phyloP scores from a whole-genome alignment of 1,140 invertebrate species.

The Gryon sp. region DNA sequence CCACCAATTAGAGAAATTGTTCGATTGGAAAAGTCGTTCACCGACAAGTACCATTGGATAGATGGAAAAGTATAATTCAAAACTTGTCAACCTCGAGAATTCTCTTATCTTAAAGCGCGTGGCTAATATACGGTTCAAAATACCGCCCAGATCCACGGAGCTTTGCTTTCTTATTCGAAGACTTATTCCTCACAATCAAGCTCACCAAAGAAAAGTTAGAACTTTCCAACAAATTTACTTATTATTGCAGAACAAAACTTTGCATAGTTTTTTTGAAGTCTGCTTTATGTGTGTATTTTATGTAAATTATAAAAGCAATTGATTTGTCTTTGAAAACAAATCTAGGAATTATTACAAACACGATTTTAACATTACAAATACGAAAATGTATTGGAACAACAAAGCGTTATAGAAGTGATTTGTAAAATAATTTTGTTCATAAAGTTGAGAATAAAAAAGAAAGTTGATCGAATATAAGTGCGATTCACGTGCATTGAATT shows the following conservation, averaged over 20 bases:
- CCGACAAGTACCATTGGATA: not conserved
- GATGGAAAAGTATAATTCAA: constrained; percentile 35
- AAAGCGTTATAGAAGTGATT: too few species aligned
- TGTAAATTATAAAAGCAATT: too few species aligned
- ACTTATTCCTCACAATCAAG: constrained; percentile 32
- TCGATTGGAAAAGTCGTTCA: constrained; percentile 5
- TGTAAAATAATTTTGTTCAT: too few species aligned
- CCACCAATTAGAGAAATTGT: constrained; percentile 37
- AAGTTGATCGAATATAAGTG: too few species aligned
- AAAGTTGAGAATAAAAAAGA: too few species aligned
- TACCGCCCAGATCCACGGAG: constrained; percentile 29
- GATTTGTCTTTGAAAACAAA: too few species aligned
- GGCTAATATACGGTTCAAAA: constrained; percentile 32
- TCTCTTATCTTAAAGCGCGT: constrained; percentile 9
- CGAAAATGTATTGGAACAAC: too few species aligned
- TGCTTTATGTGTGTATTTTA: too few species aligned
- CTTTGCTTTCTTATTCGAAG: constrained; percentile 49
- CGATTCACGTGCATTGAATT: too few species aligned
- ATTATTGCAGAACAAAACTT: constrained; percentile 36
- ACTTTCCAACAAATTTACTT: constrained; percentile 29
- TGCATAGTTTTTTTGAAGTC: not conserved
- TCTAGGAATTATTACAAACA: too few species aligned
- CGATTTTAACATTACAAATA: too few species aligned
- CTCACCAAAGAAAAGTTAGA: constrained; percentile 18
- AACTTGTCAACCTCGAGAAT: constrained; percentile 46